Evolutionary conservation across 2,797 vertebrate species (phyloP).

Genomic region (Oreortyx pictus): DNA sequence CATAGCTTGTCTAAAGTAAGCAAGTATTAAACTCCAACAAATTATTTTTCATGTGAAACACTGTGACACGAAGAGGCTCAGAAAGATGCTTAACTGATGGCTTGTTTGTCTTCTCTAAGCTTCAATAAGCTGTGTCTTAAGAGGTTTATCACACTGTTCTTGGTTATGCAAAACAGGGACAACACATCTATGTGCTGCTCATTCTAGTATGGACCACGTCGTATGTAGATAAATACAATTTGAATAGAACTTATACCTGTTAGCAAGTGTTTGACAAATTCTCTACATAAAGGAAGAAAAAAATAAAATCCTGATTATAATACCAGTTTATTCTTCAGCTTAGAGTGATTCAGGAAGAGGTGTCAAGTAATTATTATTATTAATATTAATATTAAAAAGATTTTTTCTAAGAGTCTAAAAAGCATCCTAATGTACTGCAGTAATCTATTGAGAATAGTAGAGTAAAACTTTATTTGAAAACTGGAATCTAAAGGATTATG

Average conservation of each 20-base stretch:
- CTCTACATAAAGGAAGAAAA: neutral
- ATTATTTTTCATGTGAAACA: neutral
- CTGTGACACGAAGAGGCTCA: neutral
- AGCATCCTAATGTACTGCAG: fast-evolving
- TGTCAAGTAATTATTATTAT: neutral
- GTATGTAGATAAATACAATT: neutral
- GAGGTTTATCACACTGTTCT: neutral
- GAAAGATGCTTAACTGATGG: fast-evolving
- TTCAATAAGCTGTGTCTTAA: neutral
- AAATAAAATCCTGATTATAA: neutral
- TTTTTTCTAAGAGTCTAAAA: neutral
- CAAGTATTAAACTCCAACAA: neutral
- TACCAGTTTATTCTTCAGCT: neutral
- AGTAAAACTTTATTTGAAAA: neutral
- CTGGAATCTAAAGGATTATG: neutral
- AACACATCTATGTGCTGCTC: neutral
- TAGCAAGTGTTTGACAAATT: neutral
- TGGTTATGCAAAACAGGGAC: neutral
- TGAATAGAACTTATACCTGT: neutral
- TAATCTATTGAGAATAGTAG: neutral
- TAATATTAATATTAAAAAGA: fast-evolving
- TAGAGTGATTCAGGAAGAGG: neutral
- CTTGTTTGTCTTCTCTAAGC: neutral
- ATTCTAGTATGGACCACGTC: neutral
- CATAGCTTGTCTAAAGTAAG: neutral